These are phyloP conservation scores for Pantherophis alleghaniensis DNA, from an alignment of 2,797 vertebrate genomes.

Conservation along the genomic window DNA sequence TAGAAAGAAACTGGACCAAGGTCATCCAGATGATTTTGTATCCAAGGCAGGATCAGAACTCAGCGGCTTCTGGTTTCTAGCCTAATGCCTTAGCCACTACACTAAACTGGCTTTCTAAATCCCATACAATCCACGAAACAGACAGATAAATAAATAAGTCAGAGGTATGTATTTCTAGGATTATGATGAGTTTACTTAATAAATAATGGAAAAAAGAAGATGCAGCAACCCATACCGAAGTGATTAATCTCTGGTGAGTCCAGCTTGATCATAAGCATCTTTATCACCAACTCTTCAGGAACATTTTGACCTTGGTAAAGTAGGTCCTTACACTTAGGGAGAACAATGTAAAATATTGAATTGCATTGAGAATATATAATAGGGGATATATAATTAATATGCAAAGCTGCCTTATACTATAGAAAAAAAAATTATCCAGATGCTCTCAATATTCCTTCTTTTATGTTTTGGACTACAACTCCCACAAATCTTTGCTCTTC, in stretches of 20 bases:
- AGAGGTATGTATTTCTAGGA: not conserved
- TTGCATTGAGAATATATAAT: not conserved
- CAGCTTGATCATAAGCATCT: constrained; percentile 82
- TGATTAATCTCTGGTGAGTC: constrained; percentile 84
- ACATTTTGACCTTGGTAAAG: constrained; percentile 78
- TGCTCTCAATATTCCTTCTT: not conserved
- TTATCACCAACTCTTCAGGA: constrained; percentile 80
- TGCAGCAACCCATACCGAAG: constrained; percentile 77
- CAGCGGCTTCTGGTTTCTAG: not conserved
- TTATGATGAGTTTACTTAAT: not conserved
- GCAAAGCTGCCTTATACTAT: not conserved
- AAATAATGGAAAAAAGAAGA: constrained; percentile 2
- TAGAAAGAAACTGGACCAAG: not conserved
- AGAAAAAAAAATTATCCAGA: not conserved
- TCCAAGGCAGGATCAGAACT: not conserved
- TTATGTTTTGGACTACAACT: not conserved
- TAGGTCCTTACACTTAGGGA: constrained; percentile 78
- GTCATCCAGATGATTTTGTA: not conserved
- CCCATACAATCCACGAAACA: not conserved
- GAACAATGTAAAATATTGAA: constrained; percentile 38
- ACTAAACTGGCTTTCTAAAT: not conserved
- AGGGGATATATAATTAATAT: not conserved
- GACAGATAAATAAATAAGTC: not conserved
- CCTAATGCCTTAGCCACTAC: not conserved
- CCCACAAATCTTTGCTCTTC: not conserved